These are phyloP conservation scores for Anas bernieri DNA, from an alignment of 2,797 vertebrate genomes.

Conservation along the genomic window DNA sequence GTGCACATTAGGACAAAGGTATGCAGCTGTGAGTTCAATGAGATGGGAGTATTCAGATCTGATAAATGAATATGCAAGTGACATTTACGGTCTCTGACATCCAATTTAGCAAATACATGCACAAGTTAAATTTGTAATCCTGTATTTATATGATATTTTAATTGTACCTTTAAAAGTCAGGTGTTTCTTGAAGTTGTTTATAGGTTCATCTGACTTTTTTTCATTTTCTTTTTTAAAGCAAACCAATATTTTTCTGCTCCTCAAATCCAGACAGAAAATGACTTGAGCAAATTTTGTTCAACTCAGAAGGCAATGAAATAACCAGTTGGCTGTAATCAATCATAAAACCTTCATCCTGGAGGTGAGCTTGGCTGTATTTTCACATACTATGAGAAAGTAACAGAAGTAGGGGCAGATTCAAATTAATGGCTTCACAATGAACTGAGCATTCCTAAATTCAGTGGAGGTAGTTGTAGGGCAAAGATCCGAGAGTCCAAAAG, in stretches of 20 bases:
- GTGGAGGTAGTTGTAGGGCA: background rate
- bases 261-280: background rate
- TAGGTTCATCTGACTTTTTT: background rate
- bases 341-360: background rate
- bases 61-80: constrained; percentile 26
- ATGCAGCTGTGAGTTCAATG: constrained; percentile 15
- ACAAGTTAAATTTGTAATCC: constrained; percentile 7
- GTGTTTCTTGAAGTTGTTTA: background rate
- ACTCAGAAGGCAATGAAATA: background rate
- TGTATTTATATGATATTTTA: background rate
- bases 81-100: constrained; percentile 8
- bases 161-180: constrained; percentile 20
- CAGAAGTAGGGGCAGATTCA: background rate
- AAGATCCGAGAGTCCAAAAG: background rate
- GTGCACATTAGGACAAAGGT: background rate
- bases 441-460: background rate
- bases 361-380: background rate
- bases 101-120: constrained; percentile 24
- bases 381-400: background rate
- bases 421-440: background rate
- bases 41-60: background rate
- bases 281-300: background rate
- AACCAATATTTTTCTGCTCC: background rate
- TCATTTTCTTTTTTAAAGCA: background rate
- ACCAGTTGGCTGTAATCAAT: background rate